Percentiles rank a stretch among this genome's conserved stretches.
Conservation (phyloP, 1,140 invertebrate species). For the Drosophila pectinifera region DNA sequence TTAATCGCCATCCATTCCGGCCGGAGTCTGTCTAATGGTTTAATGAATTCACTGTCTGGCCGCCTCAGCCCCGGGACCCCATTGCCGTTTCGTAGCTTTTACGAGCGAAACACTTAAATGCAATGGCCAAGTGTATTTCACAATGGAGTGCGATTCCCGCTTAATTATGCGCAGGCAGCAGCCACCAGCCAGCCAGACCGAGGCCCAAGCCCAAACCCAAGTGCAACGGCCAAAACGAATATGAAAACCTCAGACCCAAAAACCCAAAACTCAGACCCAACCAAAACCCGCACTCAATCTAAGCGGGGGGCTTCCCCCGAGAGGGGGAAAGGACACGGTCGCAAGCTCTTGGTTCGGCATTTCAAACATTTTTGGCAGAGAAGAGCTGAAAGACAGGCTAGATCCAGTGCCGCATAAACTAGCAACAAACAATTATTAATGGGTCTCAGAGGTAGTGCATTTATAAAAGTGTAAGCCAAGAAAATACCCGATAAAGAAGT, state of each 20-base stretch:
- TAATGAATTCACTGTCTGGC: constrained; percentile 57
- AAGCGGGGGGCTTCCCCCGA: constrained; percentile 1
- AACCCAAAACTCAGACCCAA: constrained; percentile 5
- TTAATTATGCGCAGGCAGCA: constrained; percentile 72
- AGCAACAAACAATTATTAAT: constrained; percentile 64
- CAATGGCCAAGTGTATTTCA: constrained; percentile 54
- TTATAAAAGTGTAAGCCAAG: neutral
- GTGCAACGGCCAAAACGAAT: neutral
- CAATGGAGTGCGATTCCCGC: constrained; percentile 51
- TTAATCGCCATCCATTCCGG: constrained; percentile 46
- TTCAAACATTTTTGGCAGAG: constrained; percentile 46
- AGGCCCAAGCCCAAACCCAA: constrained; percentile 21
- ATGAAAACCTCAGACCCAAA: constrained; percentile 5
- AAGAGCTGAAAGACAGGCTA: constrained; percentile 56
- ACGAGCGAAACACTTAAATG: constrained; percentile 60
- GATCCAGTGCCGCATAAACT: constrained; percentile 50
- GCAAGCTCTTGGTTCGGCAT: constrained; percentile 38
- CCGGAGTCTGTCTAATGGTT: constrained; percentile 57
- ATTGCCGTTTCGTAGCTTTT: constrained; percentile 23
- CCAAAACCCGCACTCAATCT: constrained; percentile 31
- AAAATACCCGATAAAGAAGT: neutral
- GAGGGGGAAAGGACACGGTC: constrained; percentile 38
- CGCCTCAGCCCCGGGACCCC: constrained; percentile 4
- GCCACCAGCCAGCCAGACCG: constrained; percentile 15
- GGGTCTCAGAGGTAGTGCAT: neutral